phyloP scores from a whole-genome alignment of 2,888 invertebrate genomes.

The Pristionchus entomophagus region DNA sequence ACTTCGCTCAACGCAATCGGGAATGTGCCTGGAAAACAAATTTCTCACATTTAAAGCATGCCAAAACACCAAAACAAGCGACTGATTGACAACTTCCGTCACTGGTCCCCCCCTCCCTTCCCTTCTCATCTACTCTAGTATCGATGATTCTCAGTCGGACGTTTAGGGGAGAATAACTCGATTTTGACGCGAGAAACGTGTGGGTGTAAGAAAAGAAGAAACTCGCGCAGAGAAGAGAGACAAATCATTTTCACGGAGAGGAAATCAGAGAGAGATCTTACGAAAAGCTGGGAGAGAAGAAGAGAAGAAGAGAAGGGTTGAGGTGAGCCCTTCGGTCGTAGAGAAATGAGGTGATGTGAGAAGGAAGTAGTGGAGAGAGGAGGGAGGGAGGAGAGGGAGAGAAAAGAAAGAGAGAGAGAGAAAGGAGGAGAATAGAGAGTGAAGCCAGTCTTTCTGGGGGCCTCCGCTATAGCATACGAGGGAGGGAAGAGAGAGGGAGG shows the following conservation, averaged over 20 bases:
- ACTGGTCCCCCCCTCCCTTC: background rate
- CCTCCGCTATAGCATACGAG: conserved; percentile 31
- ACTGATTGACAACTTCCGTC: no score
- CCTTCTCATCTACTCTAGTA: background rate
- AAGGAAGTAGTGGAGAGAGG: conserved; percentile 31
- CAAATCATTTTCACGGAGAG: no score
- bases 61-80: background rate
- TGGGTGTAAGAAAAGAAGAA: background rate
- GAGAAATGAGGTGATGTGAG: conserved; percentile 37
- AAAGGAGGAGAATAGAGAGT: background rate
- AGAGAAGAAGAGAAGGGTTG: conserved; percentile 4
- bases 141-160: background rate
- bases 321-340: conserved; percentile 4
- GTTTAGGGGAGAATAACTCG: background rate
- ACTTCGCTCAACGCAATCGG: background rate
- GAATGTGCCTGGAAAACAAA: conserved; percentile 1
- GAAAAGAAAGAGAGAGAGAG: conserved; percentile 15
- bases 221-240: background rate
- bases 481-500: conserved; percentile 30
- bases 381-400: background rate
- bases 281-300: background rate
- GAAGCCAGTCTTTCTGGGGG: conserved; percentile 23
- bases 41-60: background rate
- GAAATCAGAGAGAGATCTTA: background rate
- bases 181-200: background rate